Evolutionary conservation across 2,113 vertebrate genomes (phyloP), one percentile per base, ranked within the genome.

Genomic region (Pipra filicauda): DNA sequence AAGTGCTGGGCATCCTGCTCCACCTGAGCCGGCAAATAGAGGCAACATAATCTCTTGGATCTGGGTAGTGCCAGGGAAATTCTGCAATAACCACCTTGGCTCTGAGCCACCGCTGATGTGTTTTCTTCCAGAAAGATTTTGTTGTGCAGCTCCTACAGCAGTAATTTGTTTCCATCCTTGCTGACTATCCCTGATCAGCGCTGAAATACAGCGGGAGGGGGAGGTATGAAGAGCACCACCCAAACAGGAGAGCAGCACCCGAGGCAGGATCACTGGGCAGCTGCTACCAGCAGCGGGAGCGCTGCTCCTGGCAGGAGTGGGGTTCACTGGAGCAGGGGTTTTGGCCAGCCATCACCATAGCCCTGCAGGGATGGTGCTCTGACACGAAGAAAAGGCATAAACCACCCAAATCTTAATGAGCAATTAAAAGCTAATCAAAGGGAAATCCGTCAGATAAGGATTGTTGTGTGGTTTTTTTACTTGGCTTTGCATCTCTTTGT

Each of bases 371-470:
- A 9, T 59, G 27, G 76, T 89, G 71, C 74, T 69, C 88, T 75
- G 61, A 55, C 48, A 1, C 0, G 8, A 44, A 76, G 79, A 59
- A 62, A 46, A 81, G 65, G 16, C 7, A 4, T 22, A 58, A 88
- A 80, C 44, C 76, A 92, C 41, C 44, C 76, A 77, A 84, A 78
- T 39, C 84, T 85, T 91, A 93, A 95, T 13, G 87, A 95, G 71
- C 95, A 95, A 89, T 92, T 93, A 96, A 88, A 85, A 78, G 74
- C 77, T 93, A 95, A 93, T 95, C 91, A 87, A 87, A 92, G 84
- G 43, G 54, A 81, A 95, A 70, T 88, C 84, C 93, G 86, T 89
- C 88, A 82, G 70, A 73, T 93, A 89, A 70, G 74, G 62, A 49
- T 62, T 65, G 62, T 12, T 66, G 12, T 74, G 84, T 18, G 51